These are phyloP conservation scores for Grus americana DNA, from an alignment of 2,113 vertebrate genomes.

Conservation along the genomic window DNA sequence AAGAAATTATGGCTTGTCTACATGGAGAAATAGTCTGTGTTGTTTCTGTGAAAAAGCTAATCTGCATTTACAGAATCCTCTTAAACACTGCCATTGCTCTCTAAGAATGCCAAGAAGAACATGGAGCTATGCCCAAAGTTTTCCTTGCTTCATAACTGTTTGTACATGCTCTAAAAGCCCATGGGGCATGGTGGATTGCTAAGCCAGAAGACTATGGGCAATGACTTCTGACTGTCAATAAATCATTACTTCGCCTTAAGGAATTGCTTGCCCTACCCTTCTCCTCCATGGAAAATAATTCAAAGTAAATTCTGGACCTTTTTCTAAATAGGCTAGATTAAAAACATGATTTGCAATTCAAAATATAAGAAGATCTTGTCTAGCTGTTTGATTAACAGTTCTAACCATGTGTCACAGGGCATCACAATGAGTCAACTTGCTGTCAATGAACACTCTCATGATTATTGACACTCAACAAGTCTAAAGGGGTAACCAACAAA, in stretches of 20 bases:
- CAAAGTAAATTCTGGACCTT: background rate
- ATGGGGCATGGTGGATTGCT: background rate
- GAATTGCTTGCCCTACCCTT: background rate
- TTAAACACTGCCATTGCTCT: background rate
- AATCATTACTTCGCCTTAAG: background rate
- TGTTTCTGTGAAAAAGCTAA: background rate
- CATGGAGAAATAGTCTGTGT: background rate
- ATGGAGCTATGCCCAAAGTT: background rate
- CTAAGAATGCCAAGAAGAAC: conserved; percentile 11
- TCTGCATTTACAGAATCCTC: background rate
- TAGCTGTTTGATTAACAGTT: background rate
- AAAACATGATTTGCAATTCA: background rate
- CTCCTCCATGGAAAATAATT: background rate
- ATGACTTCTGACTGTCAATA: background rate
- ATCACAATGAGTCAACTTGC: background rate
- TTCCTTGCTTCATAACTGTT: background rate
- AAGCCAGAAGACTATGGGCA: background rate
- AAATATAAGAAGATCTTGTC: background rate
- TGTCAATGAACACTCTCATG: rapidly evolving
- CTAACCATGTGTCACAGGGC: background rate
- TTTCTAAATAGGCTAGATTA: background rate
- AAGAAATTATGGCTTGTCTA: background rate
- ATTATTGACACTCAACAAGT: background rate
- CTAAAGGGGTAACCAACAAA: background rate
- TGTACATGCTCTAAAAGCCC: background rate